Evolutionary conservation across 2,113 vertebrate species (phyloP).

Genomic region (Campylorhamphus procurvoides): DNA sequence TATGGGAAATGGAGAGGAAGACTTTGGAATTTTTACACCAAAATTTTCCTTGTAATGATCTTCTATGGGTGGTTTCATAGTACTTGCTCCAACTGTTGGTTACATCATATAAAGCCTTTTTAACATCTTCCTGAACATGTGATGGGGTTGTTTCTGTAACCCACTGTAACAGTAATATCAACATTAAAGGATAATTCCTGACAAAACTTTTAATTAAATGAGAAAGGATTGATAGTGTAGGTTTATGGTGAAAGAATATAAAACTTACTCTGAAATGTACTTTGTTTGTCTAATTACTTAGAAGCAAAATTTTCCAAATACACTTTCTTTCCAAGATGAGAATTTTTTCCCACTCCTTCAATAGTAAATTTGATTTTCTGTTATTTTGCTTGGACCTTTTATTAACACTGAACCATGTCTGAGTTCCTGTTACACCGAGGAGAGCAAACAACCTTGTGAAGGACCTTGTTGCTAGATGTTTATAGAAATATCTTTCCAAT

Average conservation of each 20-base stretch:
- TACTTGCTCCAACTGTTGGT: neutral
- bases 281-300: neutral
- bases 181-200: neutral
- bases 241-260: neutral
- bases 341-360: neutral
- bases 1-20: neutral
- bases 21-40: neutral
- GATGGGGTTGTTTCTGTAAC: neutral
- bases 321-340: neutral
- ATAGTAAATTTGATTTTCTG: neutral
- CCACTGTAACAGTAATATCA: neutral
- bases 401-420: neutral
- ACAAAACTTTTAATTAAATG: neutral
- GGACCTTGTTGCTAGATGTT: neutral
- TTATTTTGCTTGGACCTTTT: slow-evolving; percentile 43
- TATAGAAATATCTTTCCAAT: slow-evolving; percentile 18
- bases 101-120: neutral
- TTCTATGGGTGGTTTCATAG: neutral
- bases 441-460: neutral
- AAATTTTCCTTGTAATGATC: neutral
- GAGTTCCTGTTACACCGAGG: slow-evolving; percentile 12
- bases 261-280: neutral
- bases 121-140: neutral
- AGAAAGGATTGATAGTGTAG: neutral
- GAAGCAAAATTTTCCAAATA: slow-evolving; percentile 22